A percentile compares a stretch with the other conserved stretches of the same genome.
phyloP scores from a whole-genome alignment of 2,797 vertebrate species.

The Dicrostonyx torquatus region DNA sequence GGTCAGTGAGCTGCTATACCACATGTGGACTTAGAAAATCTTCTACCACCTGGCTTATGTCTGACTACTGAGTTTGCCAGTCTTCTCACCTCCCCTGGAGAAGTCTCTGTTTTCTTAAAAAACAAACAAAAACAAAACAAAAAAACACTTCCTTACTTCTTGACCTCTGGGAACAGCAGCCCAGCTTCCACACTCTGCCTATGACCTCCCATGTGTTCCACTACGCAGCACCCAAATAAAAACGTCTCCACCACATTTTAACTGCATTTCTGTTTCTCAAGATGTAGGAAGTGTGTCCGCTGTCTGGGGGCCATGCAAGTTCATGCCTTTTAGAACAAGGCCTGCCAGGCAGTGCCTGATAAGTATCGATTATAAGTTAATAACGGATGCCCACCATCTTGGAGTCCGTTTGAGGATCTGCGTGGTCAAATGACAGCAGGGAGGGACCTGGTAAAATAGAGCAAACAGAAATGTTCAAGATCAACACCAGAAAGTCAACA shows the following conservation, averaged over 20 bases:
- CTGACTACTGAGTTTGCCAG: not conserved
- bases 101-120: not conserved
- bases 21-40: not conserved
- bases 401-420: not conserved
- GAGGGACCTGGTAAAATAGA: not conserved
- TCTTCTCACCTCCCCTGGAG: not conserved
- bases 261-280: not conserved
- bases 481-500: conserved; percentile 24
- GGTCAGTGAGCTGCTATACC: not conserved
- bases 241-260: not conserved
- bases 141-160: not conserved
- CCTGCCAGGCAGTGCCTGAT: rapidly evolving
- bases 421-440: not conserved
- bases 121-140: not conserved
- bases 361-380: rapidly evolving
- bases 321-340: not conserved
- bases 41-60: too few relatives aligned
- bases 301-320: rapidly evolving
- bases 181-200: not conserved
- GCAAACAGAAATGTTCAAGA: conserved; percentile 36
- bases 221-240: not conserved
- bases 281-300: rapidly evolving
- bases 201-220: not conserved
- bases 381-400: rapidly evolving
- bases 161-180: not conserved